phyloP scores from a whole-genome alignment of 2,888 invertebrate species.

The Trachelus troglodyta region DNA sequence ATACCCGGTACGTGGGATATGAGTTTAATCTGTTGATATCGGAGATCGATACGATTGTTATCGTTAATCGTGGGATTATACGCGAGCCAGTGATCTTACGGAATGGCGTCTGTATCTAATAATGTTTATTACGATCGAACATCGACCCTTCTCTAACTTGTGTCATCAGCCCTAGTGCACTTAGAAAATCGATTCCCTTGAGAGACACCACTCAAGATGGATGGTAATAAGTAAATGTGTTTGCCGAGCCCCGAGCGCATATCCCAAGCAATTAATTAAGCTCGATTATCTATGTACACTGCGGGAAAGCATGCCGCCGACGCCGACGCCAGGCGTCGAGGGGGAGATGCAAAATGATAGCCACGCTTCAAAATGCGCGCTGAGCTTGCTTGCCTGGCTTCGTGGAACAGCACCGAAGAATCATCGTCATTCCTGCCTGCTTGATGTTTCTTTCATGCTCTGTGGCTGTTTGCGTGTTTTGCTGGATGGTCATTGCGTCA shows the following conservation, averaged over 20 bases:
- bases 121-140: constrained; percentile 31
- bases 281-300: constrained; percentile 62
- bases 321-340: constrained; percentile 6
- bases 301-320: constrained; percentile 46
- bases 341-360: constrained; percentile 49
- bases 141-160: constrained; percentile 41
- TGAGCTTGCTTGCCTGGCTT: neutral
- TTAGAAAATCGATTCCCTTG: constrained; percentile 57
- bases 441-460: neutral
- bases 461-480: neutral
- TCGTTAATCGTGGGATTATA: neutral
- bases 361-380: constrained; percentile 41
- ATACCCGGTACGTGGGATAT: neutral
- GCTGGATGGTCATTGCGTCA: neutral
- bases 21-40: neutral
- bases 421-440: neutral
- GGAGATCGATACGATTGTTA: neutral
- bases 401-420: neutral
- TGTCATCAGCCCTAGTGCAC: constrained; percentile 47
- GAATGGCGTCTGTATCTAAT: neutral
- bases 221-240: constrained; percentile 63
- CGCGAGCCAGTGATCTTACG: neutral
- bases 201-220: constrained; percentile 55
- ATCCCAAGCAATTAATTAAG: constrained; percentile 62
- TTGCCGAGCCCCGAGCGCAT: constrained; percentile 55